Conservation (phyloP, 2,888 invertebrate genomes). For the Erebia aethiops region DNA sequence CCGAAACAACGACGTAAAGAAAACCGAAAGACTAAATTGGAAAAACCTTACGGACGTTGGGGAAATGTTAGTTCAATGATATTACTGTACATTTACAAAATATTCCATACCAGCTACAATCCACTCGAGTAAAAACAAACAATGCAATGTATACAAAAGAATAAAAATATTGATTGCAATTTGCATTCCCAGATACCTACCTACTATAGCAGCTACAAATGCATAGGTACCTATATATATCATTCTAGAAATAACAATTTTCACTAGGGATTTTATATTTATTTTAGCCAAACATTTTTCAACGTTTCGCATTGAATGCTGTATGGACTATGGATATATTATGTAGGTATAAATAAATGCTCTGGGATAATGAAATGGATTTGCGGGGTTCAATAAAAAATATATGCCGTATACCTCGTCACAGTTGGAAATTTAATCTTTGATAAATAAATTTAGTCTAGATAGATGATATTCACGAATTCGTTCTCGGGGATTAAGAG, state of each 20-base stretch:
- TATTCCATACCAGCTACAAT: background rate
- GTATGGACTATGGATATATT: background rate
- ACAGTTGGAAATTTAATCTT: no score
- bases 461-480: no score
- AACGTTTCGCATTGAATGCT: conserved; percentile 8
- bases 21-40: no score
- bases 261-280: conserved; percentile 9
- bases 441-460: no score
- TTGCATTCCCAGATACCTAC: conserved; percentile 7
- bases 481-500: no score
- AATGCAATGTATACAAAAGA: conserved; percentile 5
- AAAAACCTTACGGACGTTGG: background rate
- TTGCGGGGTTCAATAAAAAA: background rate
- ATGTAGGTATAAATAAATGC: background rate
- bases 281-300: conserved; percentile 12
- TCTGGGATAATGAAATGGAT: conserved; percentile 3
- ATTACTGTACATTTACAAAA: background rate
- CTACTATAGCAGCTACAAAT: background rate
- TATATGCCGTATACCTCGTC: no score
- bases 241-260: background rate
- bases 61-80: conserved; percentile 1
- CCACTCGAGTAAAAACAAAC: conserved; percentile 12
- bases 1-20: no score
- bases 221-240: background rate
- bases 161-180: conserved; percentile 3